These are phyloP conservation scores for Heliconius erato DNA, from an alignment of 2,888 invertebrate genomes.

Conservation along the genomic window DNA sequence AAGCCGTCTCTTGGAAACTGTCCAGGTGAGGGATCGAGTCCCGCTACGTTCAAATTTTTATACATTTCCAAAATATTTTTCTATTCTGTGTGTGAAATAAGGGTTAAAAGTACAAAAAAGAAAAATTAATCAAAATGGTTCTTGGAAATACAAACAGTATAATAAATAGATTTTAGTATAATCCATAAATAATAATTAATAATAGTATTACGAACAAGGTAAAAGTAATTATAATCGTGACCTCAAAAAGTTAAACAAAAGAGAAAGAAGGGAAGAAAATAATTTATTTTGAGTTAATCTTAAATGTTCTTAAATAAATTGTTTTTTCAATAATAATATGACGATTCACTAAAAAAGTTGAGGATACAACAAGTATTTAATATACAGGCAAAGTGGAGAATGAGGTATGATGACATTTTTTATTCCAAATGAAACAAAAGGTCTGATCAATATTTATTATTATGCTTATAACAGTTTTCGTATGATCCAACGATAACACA, in stretches of 20 bases:
- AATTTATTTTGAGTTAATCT: not conserved
- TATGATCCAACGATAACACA: constrained; percentile 23
- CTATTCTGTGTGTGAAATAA: not conserved
- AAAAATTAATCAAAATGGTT: not conserved
- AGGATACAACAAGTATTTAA: not conserved
- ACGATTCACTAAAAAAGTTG: not conserved
- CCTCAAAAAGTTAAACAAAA: not conserved
- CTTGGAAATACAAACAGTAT: not conserved
- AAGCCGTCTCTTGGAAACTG: not conserved
- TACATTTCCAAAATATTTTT: not conserved
- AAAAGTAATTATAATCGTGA: constrained; percentile 28
- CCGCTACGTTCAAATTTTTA: not conserved
- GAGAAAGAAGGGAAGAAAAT: not conserved
- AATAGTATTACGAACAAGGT: not conserved
- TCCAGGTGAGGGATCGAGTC: not conserved
- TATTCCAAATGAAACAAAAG: constrained; percentile 57
- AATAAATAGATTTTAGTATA: not conserved
- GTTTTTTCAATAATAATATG: not conserved
- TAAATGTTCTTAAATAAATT: not conserved
- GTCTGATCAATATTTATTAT: constrained; percentile 54
- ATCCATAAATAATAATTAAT: not conserved
- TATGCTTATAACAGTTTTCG: constrained; percentile 44
- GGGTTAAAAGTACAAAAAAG: not conserved
- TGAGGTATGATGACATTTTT: constrained; percentile 34
- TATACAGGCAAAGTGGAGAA: constrained; percentile 26